Base-by-base conservation (phyloP, 2,888 invertebrate genomes). In the Tetrapedia diversipes region DNA sequence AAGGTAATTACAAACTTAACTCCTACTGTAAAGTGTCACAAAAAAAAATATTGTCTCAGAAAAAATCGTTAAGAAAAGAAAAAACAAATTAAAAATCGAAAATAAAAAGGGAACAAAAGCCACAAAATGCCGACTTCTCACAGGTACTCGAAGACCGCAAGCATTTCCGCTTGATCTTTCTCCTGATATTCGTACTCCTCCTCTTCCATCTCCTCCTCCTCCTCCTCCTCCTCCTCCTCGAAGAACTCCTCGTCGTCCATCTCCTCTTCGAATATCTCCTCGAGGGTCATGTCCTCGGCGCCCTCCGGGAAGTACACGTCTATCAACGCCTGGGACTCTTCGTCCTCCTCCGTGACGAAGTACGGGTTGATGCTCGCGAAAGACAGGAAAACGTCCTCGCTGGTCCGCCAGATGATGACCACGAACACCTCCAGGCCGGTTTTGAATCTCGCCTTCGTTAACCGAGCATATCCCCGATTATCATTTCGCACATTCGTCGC, bases 311-410 rank as follows among this genome's bases (percentile, higher is more conserved):
- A 96, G 93, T 96, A 95, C 69, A 93, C 89, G 2, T 92, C 91
- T 67, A 95, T 94, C 86, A 96, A 96, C 57, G 92, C 92, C 34
- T 92, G 93, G 0, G 96, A 96, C 39, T 93, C 92, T 3, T 94
- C 94, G 0, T 94, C 92, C 87, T 96, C 95, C 8, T 93, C 93
- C 86, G 96, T 95, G 29, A 95, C 94, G 89, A 95, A 95, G 24
- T 95, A 93, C 0, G 96, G 96, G 0, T 95, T 94, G 53, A 95
- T 93, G 24, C 94, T 92, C 4, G 94, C 92, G 80, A 97, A 94
- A 1, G 93, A 93, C 0, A 94, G 90, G 41, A 96, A 93, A 37
- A 95, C 94, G 7, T 95, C 94, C 1, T 94, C 94, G 14, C 94
- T 94, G 19, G 94, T 93, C 80, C 94, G 94, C 27, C 94, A 94